These are phyloP conservation scores for Falco columbarius DNA, from an alignment of 2,797 vertebrate genomes.

Conservation along the genomic window DNA sequence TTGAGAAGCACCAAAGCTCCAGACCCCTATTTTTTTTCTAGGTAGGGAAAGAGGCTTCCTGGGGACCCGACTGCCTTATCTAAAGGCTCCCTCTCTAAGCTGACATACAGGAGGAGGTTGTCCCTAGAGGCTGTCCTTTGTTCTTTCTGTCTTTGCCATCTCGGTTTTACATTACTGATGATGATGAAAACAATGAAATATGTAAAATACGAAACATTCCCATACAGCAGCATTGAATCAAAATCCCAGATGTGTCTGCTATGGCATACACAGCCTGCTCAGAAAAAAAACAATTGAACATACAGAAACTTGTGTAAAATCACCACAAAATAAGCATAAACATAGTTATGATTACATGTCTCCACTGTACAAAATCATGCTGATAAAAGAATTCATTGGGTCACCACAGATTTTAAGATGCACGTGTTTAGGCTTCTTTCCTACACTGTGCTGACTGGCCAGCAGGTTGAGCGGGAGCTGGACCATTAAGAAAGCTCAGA, in stretches of 20 bases:
- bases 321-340: background rate
- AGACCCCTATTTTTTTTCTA: background rate
- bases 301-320: background rate
- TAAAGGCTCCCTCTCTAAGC: background rate
- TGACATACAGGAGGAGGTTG: background rate
- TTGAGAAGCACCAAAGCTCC: background rate
- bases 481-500: background rate
- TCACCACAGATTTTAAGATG: background rate
- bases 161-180: background rate
- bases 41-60: background rate
- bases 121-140: background rate
- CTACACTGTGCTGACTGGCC: background rate
- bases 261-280: background rate
- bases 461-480: background rate
- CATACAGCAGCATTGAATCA: background rate
- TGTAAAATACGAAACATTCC: background rate
- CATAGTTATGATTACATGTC: background rate
- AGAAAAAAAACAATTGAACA: background rate
- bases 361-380: background rate
- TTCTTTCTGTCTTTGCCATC: background rate
- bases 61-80: background rate
- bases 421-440: background rate
- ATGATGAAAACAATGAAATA: background rate
- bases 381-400: background rate
- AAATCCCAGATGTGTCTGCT: background rate